phyloP scores from a whole-genome alignment of 2,888 invertebrate genomes.

The Dryomyza anilis region DNA sequence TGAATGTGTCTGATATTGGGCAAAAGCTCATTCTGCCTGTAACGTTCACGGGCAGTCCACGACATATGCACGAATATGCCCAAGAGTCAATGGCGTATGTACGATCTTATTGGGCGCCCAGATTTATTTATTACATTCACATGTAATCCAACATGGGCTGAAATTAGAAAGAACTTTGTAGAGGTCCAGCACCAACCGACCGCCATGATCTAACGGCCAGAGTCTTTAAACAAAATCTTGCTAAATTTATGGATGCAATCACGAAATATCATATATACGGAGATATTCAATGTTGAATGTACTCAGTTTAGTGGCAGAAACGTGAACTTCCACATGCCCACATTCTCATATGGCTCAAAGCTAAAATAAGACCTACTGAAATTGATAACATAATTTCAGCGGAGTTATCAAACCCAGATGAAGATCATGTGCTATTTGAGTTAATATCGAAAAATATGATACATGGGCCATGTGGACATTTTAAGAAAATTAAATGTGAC shows the following conservation, averaged over 20 bases:
- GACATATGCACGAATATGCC: constrained; percentile 31
- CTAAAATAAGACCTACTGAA: constrained; percentile 42
- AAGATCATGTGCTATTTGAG: constrained; percentile 26
- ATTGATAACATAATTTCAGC: constrained; percentile 40
- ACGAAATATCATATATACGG: constrained; percentile 22
- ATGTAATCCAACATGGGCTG: constrained; percentile 27
- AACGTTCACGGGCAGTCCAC: constrained; percentile 27
- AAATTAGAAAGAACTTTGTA: constrained; percentile 2
- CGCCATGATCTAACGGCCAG: constrained; percentile 28
- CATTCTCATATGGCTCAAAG: constrained; percentile 45
- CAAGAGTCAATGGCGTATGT: constrained; percentile 25
- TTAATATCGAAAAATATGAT: constrained; percentile 26
- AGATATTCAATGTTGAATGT: constrained; percentile 36
- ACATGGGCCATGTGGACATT: constrained; percentile 30
- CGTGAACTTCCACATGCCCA: constrained; percentile 47
- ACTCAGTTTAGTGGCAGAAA: constrained; percentile 47
- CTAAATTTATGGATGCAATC: constrained; percentile 34
- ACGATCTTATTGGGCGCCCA: constrained; percentile 18
- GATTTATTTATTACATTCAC: too few species aligned
- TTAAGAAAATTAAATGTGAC: constrained; percentile 22
- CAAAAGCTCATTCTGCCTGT: constrained; percentile 24
- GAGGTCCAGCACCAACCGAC: constrained; percentile 22
- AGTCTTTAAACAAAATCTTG: constrained; percentile 20
- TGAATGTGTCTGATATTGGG: constrained; percentile 41
- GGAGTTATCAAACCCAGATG: constrained; percentile 34